Conservation (phyloP, 2,888 invertebrate species). For the Lottia gigantea region DNA sequence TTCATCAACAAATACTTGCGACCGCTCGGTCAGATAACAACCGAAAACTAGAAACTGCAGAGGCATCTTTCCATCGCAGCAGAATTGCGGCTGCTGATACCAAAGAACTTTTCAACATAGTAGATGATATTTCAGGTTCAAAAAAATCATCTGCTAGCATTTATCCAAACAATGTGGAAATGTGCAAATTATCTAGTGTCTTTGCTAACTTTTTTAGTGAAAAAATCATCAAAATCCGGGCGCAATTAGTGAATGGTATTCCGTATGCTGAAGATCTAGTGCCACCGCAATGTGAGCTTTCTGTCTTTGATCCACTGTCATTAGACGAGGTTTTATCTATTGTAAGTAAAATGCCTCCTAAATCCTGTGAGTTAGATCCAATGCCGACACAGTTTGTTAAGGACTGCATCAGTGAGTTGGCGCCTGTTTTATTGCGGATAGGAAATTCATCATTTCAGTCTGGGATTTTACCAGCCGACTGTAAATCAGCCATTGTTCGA, state of each 20-base stretch:
- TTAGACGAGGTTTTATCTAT: neutral
- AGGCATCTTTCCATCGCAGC: neutral
- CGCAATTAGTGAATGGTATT: neutral
- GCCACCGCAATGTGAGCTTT: neutral
- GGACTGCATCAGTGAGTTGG: neutral
- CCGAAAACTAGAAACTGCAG: neutral
- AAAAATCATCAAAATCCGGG: neutral
- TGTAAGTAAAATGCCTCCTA: neutral
- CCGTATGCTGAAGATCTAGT: neutral
- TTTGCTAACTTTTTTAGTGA: constrained; percentile 3
- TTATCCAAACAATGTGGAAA: neutral
- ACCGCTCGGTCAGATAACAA: neutral
- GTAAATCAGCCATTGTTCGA: neutral
- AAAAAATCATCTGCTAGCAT: neutral
- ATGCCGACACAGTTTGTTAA: neutral
- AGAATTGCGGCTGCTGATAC: neutral
- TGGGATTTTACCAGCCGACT: neutral
- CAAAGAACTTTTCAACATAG: neutral
- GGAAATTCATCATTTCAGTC: neutral
- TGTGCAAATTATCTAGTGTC: neutral
- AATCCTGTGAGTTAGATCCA: neutral
- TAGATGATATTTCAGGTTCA: neutral
- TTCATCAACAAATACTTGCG: neutral
- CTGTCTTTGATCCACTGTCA: neutral
- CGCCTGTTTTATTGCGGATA: neutral